Evolutionary conservation across 2,797 vertebrate species (phyloP).

Genomic region (Rousettus madagascariensis): DNA sequence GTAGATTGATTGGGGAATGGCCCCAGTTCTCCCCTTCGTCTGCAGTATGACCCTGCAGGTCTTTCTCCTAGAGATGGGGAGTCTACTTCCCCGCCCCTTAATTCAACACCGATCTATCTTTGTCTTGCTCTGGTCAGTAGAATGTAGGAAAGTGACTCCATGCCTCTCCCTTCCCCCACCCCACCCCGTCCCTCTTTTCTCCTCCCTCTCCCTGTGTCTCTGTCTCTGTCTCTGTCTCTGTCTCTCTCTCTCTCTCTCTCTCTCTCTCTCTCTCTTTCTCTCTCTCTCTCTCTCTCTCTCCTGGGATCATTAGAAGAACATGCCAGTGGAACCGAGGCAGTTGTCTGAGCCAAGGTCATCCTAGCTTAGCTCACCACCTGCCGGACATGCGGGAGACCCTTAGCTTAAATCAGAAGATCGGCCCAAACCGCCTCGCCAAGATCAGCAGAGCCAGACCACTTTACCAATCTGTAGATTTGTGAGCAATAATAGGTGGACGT

Average conservation of each 20-base stretch:
- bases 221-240: too few species aligned
- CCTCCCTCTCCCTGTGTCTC: background rate
- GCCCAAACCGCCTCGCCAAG: background rate
- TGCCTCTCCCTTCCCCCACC: background rate
- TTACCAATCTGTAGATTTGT: background rate
- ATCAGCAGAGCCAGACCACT: background rate
- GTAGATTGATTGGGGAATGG: background rate
- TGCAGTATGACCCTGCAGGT: background rate
- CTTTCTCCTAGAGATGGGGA: background rate
- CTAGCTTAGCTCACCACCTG: background rate
- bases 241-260: too few species aligned
- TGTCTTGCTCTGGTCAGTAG: background rate
- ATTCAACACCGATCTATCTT: background rate
- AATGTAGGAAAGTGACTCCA: background rate
- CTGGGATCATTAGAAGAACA: background rate
- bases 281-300: too few species aligned
- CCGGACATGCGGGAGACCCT: background rate
- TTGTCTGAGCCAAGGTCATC: background rate
- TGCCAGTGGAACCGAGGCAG: background rate
- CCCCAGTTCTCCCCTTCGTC: background rate
- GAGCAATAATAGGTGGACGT: background rate
- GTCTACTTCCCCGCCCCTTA: background rate
- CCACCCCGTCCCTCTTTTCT: fast-evolving
- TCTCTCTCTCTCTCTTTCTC: too few species aligned
- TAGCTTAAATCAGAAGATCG: background rate